phyloP scores from a whole-genome alignment of 2,797 vertebrate genomes.

The Danio jaintianensis region DNA sequence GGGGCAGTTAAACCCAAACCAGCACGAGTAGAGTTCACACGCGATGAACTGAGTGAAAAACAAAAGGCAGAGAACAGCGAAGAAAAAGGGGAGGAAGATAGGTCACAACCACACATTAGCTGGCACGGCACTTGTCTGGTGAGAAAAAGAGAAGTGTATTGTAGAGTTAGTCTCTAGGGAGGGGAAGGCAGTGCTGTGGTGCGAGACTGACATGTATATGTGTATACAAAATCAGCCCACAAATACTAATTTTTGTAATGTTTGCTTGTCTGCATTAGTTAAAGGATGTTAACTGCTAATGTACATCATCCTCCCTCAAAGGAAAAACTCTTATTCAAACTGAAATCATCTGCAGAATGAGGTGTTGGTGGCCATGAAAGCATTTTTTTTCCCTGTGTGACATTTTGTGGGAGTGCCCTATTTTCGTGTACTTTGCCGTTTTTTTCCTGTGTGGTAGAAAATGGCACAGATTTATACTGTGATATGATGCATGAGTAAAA shows the following conservation, averaged over 20 bases:
- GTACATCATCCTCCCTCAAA: slow-evolving; percentile 25
- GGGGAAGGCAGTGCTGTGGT: slow-evolving; percentile 39
- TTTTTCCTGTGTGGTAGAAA: slow-evolving; percentile 43
- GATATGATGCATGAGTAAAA: slow-evolving; percentile 9
- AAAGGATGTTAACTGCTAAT: slow-evolving; percentile 32
- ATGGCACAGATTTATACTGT: slow-evolving; percentile 25
- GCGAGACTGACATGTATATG: not conserved
- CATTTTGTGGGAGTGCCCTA: slow-evolving; percentile 39
- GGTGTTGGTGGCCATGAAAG: slow-evolving; percentile 11
- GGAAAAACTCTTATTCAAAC: slow-evolving; percentile 34
- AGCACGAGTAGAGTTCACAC: slow-evolving; percentile 34
- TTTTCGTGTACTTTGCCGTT: slow-evolving; percentile 19
- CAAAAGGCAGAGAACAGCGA: not conserved
- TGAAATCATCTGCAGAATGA: slow-evolving; percentile 39
- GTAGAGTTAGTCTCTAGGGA: slow-evolving; percentile 67
- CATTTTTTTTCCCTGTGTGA: not conserved
- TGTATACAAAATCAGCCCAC: slow-evolving; percentile 39
- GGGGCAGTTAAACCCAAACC: slow-evolving; percentile 18
- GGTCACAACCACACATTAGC: slow-evolving; percentile 74
- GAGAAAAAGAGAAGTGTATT: slow-evolving; percentile 69
- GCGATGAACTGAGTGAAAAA: slow-evolving; percentile 33
- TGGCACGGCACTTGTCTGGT: slow-evolving; percentile 73
- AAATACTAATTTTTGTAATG: slow-evolving; percentile 63
- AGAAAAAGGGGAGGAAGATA: slow-evolving; percentile 60
- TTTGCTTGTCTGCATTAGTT: slow-evolving; percentile 1